Evolutionary conservation across 1,140 invertebrate species (phyloP).

Genomic region (Neodiprion virginianus): DNA sequence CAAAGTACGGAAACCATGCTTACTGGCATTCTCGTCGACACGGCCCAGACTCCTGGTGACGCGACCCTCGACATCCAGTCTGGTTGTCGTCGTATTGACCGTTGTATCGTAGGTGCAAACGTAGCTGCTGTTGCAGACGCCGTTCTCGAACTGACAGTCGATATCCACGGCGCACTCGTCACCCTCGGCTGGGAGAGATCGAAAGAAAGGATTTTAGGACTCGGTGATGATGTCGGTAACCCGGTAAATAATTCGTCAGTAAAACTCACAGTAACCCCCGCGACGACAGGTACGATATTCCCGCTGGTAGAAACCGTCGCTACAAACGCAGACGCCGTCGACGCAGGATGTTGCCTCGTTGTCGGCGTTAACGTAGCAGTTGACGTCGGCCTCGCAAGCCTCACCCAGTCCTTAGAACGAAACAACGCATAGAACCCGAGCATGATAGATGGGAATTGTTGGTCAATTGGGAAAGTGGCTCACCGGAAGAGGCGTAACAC

Average conservation of each 20-base stretch:
- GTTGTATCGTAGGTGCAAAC: neutral
- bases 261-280: conserved; percentile 33
- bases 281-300: conserved; percentile 46
- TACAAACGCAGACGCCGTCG: conserved; percentile 37
- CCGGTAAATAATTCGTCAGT: neutral
- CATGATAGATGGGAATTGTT: conserved; percentile 8
- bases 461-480: neutral
- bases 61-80: neutral
- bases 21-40: neutral
- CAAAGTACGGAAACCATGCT: neutral
- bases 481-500: conserved; percentile 38
- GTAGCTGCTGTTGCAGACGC: conserved; percentile 25
- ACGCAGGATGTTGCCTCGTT: conserved; percentile 35
- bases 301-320: conserved; percentile 43
- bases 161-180: conserved; percentile 37
- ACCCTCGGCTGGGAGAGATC: conserved; percentile 30
- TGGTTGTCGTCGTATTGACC: neutral
- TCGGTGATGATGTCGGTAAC: neutral
- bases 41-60: neutral
- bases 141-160: conserved; percentile 37
- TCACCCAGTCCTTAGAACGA: conserved; percentile 31
- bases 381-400: conserved; percentile 30
- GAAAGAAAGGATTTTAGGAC: neutral
- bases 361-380: conserved; percentile 41
- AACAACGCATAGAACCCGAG: neutral